Base-by-base conservation (phyloP, 2,113 vertebrate genomes). In the Pardalotus punctatus region DNA sequence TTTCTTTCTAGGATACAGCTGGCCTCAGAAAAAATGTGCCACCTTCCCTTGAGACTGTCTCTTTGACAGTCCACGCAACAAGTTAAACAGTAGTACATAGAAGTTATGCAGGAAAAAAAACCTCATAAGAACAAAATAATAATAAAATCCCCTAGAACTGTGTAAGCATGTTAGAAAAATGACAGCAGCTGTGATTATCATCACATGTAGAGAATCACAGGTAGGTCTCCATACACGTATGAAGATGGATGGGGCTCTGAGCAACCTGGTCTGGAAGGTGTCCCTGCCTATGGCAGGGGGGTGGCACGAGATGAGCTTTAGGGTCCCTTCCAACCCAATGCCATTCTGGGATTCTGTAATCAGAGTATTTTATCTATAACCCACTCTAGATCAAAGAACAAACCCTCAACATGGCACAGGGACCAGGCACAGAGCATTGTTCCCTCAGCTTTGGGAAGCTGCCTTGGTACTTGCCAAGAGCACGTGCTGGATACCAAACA, bases 401-500 rank as follows among this genome's bases (percentile, higher is more conserved):
- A 76, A 66, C 16, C 13, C 20, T 58, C 43, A 80, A 25, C 4
- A 29, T 12, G 21, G 14, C 43, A 24, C 11, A 45, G 22, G 25
- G 35, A 61, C 22, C 6, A 36, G 35, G 29, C 14, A 14, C 1
- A 5, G 57, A 67, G 23, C 22, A 1, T 3, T 43, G 43, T 6
- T 54, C 50, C 51, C 57, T 36, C 12, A 1, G 43, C 16, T 64
- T 47, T 64, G 35, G 54, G 78, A 69, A 3, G 24, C 58, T 94
- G 71, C 27, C 54, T 45, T 42, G n/a, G 29, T 14, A 10, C 27
- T 40, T 61, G 27, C 53, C 0, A 0, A 66, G 33, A 45, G 42
- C 25, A 35, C 0, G 0, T 6, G 14, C 51, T 9, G 8, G 42
- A 14, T 23, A 31, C 40, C 48, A 76, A 38, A 33, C 1, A 1